Conservation (phyloP, 2,888 invertebrate genomes). For the Scaptomyza caliginosa region DNA sequence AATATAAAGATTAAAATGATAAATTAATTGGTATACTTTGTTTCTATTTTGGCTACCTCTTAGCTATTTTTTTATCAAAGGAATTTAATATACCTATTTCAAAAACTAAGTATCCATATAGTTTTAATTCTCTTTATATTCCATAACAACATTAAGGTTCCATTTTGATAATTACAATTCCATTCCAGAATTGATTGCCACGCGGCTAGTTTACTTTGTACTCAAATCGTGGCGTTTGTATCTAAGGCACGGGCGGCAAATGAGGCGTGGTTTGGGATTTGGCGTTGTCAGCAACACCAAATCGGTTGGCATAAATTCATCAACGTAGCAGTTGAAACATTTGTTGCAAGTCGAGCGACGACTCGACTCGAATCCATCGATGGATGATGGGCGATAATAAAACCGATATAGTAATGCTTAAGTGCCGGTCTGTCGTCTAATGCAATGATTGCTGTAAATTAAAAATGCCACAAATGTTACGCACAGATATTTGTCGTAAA, state of each 20-base stretch:
- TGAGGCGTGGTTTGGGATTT: slow-evolving; percentile 40
- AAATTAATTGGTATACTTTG: too few species aligned
- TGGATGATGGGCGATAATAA: slow-evolving; percentile 59
- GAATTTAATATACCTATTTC: too few species aligned
- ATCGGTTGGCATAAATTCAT: slow-evolving; percentile 74
- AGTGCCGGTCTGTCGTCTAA: slow-evolving; percentile 61
- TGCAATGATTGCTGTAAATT: slow-evolving; percentile 76
- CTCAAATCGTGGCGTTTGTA: slow-evolving; percentile 47
- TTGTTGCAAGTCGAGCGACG: slow-evolving; percentile 53
- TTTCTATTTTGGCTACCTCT: too few species aligned
- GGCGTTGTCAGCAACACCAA: slow-evolving; percentile 54
- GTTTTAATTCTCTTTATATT: not conserved
- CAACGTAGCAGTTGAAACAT: slow-evolving; percentile 58
- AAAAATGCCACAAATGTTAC: slow-evolving; percentile 79
- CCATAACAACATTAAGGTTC: slow-evolving; percentile 2
- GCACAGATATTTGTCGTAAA: slow-evolving; percentile 68
- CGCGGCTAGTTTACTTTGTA: slow-evolving; percentile 50
- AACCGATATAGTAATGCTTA: slow-evolving; percentile 75
- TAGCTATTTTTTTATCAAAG: too few species aligned
- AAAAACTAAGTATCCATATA: not conserved
- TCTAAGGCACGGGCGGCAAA: slow-evolving; percentile 44
- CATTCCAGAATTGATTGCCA: slow-evolving; percentile 35
- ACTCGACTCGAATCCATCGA: slow-evolving; percentile 6
- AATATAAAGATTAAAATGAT: too few species aligned
- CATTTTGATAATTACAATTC: slow-evolving; percentile 21